These are phyloP conservation scores for Erinaceus europaeus DNA, from an alignment of 2,113 vertebrate genomes.

Conservation along the genomic window DNA sequence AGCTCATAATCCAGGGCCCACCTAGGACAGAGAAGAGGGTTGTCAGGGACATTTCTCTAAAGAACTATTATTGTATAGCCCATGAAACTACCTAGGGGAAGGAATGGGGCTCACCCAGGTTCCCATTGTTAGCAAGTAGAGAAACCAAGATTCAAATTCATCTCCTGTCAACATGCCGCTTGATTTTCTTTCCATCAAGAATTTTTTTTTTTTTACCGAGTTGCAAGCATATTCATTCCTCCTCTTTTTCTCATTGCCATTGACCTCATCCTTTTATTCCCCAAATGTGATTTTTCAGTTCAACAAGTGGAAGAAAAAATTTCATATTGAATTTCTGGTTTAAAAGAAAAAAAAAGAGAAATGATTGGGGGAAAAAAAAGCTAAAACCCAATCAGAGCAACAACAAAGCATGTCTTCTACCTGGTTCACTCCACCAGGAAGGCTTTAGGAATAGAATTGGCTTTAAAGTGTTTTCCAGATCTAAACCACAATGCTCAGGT, in stretches of 20 bases:
- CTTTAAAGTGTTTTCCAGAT: neutral
- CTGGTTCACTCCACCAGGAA: neutral
- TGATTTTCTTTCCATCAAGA: constrained; percentile 9
- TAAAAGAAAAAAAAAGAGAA: neutral
- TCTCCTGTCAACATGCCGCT: neutral
- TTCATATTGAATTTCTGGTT: neutral
- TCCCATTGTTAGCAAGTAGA: neutral
- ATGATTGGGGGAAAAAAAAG: neutral
- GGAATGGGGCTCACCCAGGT: neutral
- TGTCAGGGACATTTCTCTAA: neutral
- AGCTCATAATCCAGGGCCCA: neutral
- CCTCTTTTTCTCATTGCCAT: neutral
- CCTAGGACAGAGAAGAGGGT: neutral
- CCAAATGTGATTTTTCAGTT: constrained; percentile 30
- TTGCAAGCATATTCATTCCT: neutral
- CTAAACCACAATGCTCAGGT: neutral
- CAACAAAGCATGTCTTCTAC: neutral
- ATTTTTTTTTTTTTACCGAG: neutral
- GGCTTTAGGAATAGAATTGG: neutral
- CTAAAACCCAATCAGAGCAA: neutral
- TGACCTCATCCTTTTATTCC: neutral
- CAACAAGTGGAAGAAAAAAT: neutral
- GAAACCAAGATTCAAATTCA: neutral
- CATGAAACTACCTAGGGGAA: neutral
- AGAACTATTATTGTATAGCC: neutral